A percentile compares a stretch with the other conserved stretches of the same genome.
These are phyloP conservation scores for Catharus minimus DNA, from an alignment of 2,113 vertebrate genomes.

Conservation along the genomic window DNA sequence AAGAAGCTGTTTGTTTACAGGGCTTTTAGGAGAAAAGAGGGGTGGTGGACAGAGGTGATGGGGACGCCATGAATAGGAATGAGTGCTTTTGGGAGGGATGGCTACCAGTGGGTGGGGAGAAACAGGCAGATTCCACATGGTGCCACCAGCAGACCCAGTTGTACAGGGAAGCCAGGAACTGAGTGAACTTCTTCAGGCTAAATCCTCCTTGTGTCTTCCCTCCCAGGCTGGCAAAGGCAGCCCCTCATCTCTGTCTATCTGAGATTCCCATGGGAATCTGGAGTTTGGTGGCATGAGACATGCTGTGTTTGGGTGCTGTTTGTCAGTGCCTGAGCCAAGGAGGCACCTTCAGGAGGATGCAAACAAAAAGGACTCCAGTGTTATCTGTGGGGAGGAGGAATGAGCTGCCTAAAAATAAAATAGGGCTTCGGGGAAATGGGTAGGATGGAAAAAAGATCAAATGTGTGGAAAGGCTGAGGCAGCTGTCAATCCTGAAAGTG, in stretches of 20 bases:
- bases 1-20: neutral
- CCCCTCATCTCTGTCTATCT: neutral
- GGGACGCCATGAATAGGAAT: neutral
- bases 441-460: neutral
- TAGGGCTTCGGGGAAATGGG: fast-evolving
- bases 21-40: neutral
- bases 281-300: fast-evolving
- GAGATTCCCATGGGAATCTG: neutral
- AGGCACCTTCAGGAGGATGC: neutral
- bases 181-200: neutral
- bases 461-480: neutral
- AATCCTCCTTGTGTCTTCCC: neutral
- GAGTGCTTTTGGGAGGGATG: neutral
- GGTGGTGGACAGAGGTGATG: neutral
- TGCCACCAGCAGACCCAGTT: neutral
- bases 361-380: neutral
- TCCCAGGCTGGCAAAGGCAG: neutral
- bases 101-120: neutral
- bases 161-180: neutral
- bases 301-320: neutral
- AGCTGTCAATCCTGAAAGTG: neutral
- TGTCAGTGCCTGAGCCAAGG: neutral
- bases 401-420: slow-evolving; percentile 12
- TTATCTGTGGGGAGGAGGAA: neutral
- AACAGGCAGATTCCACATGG: neutral